Base-by-base conservation (phyloP, 2,797 vertebrate species). In the Enteromius viviparus region DNA sequence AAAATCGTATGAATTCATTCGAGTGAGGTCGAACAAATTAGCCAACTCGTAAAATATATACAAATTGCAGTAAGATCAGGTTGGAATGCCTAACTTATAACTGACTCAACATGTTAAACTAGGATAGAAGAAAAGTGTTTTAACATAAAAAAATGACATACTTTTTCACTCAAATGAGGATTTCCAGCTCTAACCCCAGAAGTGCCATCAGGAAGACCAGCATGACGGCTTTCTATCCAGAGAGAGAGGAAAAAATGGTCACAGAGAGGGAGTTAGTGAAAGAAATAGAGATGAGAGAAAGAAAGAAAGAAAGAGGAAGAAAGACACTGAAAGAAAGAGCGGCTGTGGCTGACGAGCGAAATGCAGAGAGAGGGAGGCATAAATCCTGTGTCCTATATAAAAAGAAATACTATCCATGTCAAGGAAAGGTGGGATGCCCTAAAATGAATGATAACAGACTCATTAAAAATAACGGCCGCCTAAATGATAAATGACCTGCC, bases 391-490 rank as follows among this genome's bases (percentile, higher is more conserved):
- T 95, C 94, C 94, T 95, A 94, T 94, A 95, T 96, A 94, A 95
- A 94, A 93, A 95, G 94, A 95, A 95, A 96, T 95, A 95, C 92
- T 94, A 94, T 94, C 93, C 84, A 87, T 94, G 95, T 95, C 94
- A 95, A 89, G 91, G 92, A 95, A 94, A 96, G 94, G 94, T 95
- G 94, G 94, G 92, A 93, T 94, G 94, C 93, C 94, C 93, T 95
- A 95, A 95, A 95, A 96, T 95, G 94, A 95, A 95, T 95, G 94
- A 96, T 95, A 95, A 95, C 94, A 94, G 94, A 93, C 93, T 96
- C 94, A 95, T 96, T 95, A 96, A 96, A 96, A 95, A 93, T 95
- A 95, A 96, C 93, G 90, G 93, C 93, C 88, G 84, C 87, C 92
- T 92, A 92, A 92, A 93, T 95, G 94, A 96, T 95, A 91, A 94